Conservation (phyloP, 2,113 vertebrate genomes). For the Ophiodon elongatus region DNA sequence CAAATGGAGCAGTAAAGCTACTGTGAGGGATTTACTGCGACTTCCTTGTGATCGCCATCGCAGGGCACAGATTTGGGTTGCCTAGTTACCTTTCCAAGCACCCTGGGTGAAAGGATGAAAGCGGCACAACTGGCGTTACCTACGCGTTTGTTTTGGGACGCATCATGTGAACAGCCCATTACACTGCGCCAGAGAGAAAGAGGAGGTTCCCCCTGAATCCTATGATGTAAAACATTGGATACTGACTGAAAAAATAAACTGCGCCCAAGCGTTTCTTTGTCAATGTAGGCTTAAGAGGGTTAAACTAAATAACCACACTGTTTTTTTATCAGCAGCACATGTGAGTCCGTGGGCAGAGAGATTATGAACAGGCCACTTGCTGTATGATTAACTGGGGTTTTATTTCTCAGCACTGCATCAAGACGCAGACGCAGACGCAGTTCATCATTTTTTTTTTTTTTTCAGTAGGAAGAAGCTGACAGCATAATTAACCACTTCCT, state of each 20-base stretch:
- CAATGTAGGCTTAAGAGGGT: background rate
- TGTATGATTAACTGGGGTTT: conserved; percentile 60
- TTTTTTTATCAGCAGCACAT: conserved; percentile 13
- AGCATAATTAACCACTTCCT: conserved; percentile 74
- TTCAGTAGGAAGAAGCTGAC: conserved; percentile 59
- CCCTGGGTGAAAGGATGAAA: background rate
- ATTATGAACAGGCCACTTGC: conserved; percentile 49
- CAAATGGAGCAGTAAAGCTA: background rate
- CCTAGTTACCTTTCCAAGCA: background rate
- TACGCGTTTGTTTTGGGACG: background rate
- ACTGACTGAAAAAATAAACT: background rate
- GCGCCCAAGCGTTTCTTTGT: background rate
- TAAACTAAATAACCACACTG: background rate
- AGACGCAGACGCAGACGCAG: conserved; percentile 36
- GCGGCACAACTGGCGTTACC: background rate
- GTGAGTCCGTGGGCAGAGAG: conserved; percentile 17
- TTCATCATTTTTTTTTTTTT: conserved; percentile 51
- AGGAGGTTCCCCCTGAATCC: background rate
- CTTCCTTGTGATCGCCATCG: background rate
- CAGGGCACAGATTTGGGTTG: background rate
- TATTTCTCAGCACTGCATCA: conserved; percentile 63
- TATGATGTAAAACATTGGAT: background rate
- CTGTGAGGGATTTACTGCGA: background rate
- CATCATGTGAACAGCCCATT: background rate
- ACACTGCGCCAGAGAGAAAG: background rate